phyloP scores from a whole-genome alignment of 2,113 vertebrate species.

The Chloropsis hardwickii region DNA sequence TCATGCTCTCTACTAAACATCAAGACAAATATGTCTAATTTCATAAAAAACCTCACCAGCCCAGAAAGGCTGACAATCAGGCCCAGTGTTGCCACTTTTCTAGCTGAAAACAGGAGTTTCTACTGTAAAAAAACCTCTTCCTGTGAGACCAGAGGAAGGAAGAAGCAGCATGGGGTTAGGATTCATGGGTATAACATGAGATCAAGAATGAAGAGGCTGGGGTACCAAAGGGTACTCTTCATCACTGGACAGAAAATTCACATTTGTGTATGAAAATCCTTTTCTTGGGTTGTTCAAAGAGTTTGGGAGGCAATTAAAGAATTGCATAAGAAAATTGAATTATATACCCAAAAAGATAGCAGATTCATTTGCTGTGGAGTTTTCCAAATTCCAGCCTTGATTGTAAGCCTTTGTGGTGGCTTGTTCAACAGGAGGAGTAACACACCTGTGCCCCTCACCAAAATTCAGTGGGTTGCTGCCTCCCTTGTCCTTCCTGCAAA shows the following conservation, averaged over 20 bases:
- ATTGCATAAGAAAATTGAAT: not conserved
- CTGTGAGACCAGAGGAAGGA: not conserved
- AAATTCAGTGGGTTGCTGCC: not conserved
- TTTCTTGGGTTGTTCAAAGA: not conserved
- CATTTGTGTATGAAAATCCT: not conserved
- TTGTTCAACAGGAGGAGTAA: not conserved
- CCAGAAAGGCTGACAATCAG: conserved; percentile 69
- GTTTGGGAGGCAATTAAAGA: not conserved
- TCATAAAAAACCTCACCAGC: conserved; percentile 76
- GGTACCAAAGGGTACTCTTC: not conserved
- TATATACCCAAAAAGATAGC: not conserved
- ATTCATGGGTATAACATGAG: not conserved
- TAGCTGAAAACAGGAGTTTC: conserved; percentile 34
- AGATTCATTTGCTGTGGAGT: not conserved
- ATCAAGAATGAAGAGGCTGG: not conserved
- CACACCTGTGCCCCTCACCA: not conserved
- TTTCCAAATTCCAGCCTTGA: not conserved
- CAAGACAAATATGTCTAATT: conserved; percentile 84
- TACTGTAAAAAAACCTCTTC: not conserved
- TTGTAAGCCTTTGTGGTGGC: not conserved
- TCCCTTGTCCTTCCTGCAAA: not conserved
- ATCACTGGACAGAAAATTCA: not conserved
- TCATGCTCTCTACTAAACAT: conserved; percentile 81
- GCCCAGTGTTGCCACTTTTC: conserved; percentile 6
- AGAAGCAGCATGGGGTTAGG: not conserved